phyloP scores from a whole-genome alignment of 2,888 invertebrate species.

The Oscheius onirici region DNA sequence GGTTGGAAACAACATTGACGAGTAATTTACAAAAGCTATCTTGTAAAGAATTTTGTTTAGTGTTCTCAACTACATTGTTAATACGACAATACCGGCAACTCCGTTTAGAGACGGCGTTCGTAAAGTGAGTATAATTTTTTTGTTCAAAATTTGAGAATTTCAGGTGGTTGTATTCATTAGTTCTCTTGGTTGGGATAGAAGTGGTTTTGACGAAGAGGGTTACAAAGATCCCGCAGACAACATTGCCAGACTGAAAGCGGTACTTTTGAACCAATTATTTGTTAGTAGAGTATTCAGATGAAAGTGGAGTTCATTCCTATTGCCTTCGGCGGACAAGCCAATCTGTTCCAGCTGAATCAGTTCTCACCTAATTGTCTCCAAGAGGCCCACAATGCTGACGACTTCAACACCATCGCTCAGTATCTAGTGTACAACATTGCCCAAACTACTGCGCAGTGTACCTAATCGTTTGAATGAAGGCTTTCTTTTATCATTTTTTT shows the following conservation, averaged over 20 bases:
- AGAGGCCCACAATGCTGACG: not conserved
- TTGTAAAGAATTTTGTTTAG: not conserved
- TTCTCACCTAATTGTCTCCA: conserved; percentile 29
- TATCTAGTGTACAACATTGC: conserved; percentile 12
- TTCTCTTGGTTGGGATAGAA: conserved; percentile 51
- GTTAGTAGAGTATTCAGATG: not conserved
- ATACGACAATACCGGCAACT: not conserved
- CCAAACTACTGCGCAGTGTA: not conserved
- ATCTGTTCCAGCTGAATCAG: conserved; percentile 4
- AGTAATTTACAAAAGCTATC: conserved; percentile 27
- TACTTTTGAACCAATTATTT: not conserved
- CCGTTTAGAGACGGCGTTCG: conserved; percentile 11
- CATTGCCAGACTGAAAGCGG: conserved; percentile 8
- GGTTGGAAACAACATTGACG: conserved; percentile 50
- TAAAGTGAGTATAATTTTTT: not conserved
- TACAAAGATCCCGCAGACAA: conserved; percentile 39
- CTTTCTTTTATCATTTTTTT: too few relatives aligned
- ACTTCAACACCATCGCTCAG: not conserved
- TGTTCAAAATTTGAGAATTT: not conserved
- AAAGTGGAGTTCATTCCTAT: conserved; percentile 35
- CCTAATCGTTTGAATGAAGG: too few relatives aligned
- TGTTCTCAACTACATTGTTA: conserved; percentile 8
- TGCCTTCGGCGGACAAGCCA: conserved; percentile 23
- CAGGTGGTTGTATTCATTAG: conserved; percentile 38
- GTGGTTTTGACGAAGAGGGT: conserved; percentile 38